phyloP scores from a whole-genome alignment of 1,140 invertebrate genomes.

The Drusus annulatus region DNA sequence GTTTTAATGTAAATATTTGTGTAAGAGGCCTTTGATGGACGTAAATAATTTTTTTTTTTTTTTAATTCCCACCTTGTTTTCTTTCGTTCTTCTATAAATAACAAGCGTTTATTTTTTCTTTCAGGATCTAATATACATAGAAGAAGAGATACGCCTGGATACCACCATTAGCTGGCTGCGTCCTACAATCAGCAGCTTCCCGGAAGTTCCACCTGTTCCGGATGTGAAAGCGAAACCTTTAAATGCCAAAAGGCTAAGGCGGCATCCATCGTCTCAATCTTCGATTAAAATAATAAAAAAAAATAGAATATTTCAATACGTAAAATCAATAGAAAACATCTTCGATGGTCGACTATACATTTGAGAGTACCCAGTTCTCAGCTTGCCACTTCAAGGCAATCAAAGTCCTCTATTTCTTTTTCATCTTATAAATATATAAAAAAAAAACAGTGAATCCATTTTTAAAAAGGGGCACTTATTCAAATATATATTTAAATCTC shows the following conservation, averaged over 20 bases:
- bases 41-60: too few species aligned
- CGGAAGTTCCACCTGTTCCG: constrained; percentile 2
- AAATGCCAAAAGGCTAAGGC: constrained; percentile 35
- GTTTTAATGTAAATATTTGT: too few species aligned
- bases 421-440: constrained; percentile 67
- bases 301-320: background rate
- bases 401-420: constrained; percentile 70
- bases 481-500: constrained; percentile 41
- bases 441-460: too few species aligned
- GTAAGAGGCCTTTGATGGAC: too few species aligned
- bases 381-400: constrained; percentile 72
- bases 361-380: constrained; percentile 68
- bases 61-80: too few species aligned
- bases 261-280: constrained; percentile 11
- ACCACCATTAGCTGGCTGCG: background rate
- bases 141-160: constrained; percentile 18
- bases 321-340: constrained; percentile 49
- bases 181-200: background rate
- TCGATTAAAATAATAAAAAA: background rate
- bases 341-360: constrained; percentile 66
- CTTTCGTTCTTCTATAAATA: too few species aligned
- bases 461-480: too few species aligned
- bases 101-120: constrained; percentile 13
- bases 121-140: constrained; percentile 41
- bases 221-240: constrained; percentile 27